Evolutionary conservation across 2,888 invertebrate genomes (phyloP).

Genomic region (Cerceris ruficornis): DNA sequence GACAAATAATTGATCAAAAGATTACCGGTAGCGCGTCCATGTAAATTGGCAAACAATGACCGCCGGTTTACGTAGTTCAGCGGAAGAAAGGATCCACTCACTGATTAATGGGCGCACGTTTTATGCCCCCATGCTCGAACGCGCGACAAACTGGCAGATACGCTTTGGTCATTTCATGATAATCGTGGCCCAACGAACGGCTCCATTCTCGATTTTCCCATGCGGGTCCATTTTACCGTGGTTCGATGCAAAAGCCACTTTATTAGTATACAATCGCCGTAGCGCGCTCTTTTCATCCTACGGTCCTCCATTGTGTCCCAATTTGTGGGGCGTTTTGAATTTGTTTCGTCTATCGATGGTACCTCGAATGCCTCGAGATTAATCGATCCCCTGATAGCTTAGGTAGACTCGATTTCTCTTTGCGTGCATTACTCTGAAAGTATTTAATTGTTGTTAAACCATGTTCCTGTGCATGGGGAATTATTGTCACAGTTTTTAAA

Average conservation of each 20-base stretch:
- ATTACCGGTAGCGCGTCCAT: slow-evolving; percentile 33
- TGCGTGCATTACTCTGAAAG: too few relatives aligned
- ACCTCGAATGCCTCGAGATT: too few relatives aligned
- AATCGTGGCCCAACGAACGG: slow-evolving; percentile 34
- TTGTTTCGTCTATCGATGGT: not conserved
- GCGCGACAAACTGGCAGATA: slow-evolving; percentile 33
- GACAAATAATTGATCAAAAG: slow-evolving; percentile 50
- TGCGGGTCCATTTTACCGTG: slow-evolving; percentile 67
- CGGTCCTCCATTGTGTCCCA: slow-evolving; percentile 33
- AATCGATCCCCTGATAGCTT: too few relatives aligned
- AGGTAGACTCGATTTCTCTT: too few relatives aligned
- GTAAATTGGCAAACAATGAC: slow-evolving; percentile 70
- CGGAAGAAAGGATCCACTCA: slow-evolving; percentile 56
- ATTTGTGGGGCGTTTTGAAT: slow-evolving; percentile 12
- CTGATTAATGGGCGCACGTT: slow-evolving; percentile 63
- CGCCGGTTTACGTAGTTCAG: slow-evolving; percentile 38
- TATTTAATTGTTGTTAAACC: too few relatives aligned
- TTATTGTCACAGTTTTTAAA: too few relatives aligned
- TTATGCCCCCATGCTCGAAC: slow-evolving; percentile 58
- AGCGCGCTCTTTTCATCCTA: slow-evolving; percentile 32
- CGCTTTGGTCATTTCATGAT: slow-evolving; percentile 56
- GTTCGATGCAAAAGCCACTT: slow-evolving; percentile 42
- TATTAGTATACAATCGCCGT: slow-evolving; percentile 60
- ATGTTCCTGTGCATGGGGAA: too few relatives aligned
- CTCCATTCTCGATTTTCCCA: slow-evolving; percentile 55